A percentile compares a stretch with the other conserved stretches of the same genome.
Evolutionary conservation across 2,888 invertebrate genomes (phyloP).

Genomic region (Caenorhabditis sp.): DNA sequence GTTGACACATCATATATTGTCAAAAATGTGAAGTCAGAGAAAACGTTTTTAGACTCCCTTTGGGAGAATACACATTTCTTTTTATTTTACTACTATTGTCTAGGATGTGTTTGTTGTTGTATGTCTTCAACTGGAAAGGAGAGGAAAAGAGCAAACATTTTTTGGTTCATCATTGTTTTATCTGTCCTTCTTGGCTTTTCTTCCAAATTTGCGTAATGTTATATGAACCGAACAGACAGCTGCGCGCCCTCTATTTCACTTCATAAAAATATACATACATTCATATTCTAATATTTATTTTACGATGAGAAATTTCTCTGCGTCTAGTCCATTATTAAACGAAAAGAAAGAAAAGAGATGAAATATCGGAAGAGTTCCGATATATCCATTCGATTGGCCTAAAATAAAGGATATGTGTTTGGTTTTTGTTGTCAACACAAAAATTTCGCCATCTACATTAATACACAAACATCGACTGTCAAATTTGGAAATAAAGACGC

Average conservation of each 20-base stretch:
- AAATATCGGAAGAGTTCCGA: not conserved
- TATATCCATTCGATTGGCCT: not conserved
- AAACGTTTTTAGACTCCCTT: not conserved
- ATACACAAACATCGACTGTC: not conserved
- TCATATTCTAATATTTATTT: not conserved
- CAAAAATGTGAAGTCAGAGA: too few species aligned
- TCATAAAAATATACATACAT: constrained; percentile 20
- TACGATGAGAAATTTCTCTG: not conserved
- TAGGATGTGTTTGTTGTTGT: not conserved
- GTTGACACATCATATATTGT: not conserved
- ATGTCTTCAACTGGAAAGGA: constrained; percentile 1
- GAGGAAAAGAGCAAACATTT: not conserved
- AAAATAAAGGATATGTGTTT: not conserved
- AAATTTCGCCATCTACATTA: not conserved
- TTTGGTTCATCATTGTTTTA: constrained; percentile 6
- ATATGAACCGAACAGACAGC: constrained; percentile 3
- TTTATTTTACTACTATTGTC: not conserved
- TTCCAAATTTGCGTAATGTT: not conserved
- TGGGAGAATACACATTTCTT: constrained; percentile 5
- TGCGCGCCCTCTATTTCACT: constrained; percentile 11
- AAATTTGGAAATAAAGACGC: too few species aligned
- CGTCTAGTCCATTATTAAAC: constrained; percentile 8
- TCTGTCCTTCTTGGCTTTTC: not conserved
- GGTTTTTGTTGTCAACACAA: not conserved
- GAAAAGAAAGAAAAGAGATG: constrained; percentile 3